Evolutionary conservation across 2,888 invertebrate species (phyloP).

Genomic region (Drosophila histrio): DNA sequence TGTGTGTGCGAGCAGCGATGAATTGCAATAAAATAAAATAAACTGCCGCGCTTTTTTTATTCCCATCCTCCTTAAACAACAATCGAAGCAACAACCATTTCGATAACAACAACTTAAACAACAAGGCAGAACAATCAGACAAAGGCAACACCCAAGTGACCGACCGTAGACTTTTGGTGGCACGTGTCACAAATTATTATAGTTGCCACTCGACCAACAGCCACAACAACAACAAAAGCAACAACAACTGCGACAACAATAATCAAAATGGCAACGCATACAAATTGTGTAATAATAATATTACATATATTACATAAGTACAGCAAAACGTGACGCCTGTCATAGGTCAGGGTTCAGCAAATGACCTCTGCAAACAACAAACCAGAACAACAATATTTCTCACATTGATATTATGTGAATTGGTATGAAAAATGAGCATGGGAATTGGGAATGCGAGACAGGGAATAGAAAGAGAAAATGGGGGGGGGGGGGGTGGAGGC

Average conservation of each 20-base stretch:
- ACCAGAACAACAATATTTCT: conserved; percentile 1
- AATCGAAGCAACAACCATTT: conserved; percentile 13
- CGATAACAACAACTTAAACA: conserved; percentile 1
- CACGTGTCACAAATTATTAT: conserved; percentile 73
- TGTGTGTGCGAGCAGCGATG: conserved; percentile 50
- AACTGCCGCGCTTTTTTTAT: conserved; percentile 61
- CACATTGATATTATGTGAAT: conserved; percentile 28
- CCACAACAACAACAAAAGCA: conserved; percentile 20
- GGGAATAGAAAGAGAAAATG: not conserved
- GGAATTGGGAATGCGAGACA: conserved; percentile 20
- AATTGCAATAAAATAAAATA: conserved; percentile 76
- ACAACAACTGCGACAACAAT: conserved; percentile 11
- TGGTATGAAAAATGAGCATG: conserved; percentile 5
- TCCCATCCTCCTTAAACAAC: conserved; percentile 9
- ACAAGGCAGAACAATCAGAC: not conserved
- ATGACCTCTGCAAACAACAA: not conserved
- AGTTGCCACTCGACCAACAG: conserved; percentile 43
- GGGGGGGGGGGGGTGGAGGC: not conserved
- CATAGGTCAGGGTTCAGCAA: conserved; percentile 41
- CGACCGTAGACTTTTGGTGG: conserved; percentile 56
- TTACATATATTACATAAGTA: conserved; percentile 49
- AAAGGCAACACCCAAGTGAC: conserved; percentile 27
- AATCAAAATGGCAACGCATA: conserved; percentile 33
- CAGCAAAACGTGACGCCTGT: conserved; percentile 61
- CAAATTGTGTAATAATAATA: conserved; percentile 74